Conservation (phyloP, 2,888 invertebrate genomes). For the Hydrotaea cyrtoneurina region DNA sequence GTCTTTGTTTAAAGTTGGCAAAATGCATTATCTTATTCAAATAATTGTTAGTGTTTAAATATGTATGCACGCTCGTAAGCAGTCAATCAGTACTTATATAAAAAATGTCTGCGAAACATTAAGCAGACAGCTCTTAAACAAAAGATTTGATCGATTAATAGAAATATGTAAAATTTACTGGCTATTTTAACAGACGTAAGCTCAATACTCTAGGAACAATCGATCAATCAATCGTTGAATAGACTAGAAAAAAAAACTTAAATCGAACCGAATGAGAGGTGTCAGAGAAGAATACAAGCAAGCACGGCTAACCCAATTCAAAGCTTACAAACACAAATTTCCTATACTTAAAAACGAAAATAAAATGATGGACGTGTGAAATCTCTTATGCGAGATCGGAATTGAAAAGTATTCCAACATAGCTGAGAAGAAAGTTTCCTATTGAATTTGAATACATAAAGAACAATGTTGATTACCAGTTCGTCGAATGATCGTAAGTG, state of each 20-base stretch:
- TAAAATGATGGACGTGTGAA: too few relatives aligned
- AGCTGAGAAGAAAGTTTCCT: too few relatives aligned
- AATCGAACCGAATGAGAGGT: neutral
- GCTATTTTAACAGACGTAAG: neutral
- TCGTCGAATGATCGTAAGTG: too few relatives aligned
- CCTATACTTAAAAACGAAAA: neutral
- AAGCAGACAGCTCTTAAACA: neutral
- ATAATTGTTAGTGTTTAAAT: neutral
- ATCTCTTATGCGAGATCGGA: too few relatives aligned
- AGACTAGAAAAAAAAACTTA: neutral
- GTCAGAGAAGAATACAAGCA: neutral
- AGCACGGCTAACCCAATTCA: slow-evolving; percentile 17
- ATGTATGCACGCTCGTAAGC: too few relatives aligned
- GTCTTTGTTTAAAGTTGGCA: too few relatives aligned
- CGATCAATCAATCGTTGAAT: neutral
- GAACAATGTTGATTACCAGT: too few relatives aligned
- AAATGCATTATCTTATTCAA: too few relatives aligned
- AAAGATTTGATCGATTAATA: neutral
- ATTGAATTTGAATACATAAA: too few relatives aligned
- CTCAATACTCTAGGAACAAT: neutral
- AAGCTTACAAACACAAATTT: neutral
- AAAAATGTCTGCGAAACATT: neutral
- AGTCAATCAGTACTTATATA: too few relatives aligned
- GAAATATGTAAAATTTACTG: neutral
- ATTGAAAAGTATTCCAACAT: too few relatives aligned